Percentiles rank a stretch among this genome's conserved stretches.
Conservation (phyloP, 2,113 vertebrate species). For the Zingel zingel region DNA sequence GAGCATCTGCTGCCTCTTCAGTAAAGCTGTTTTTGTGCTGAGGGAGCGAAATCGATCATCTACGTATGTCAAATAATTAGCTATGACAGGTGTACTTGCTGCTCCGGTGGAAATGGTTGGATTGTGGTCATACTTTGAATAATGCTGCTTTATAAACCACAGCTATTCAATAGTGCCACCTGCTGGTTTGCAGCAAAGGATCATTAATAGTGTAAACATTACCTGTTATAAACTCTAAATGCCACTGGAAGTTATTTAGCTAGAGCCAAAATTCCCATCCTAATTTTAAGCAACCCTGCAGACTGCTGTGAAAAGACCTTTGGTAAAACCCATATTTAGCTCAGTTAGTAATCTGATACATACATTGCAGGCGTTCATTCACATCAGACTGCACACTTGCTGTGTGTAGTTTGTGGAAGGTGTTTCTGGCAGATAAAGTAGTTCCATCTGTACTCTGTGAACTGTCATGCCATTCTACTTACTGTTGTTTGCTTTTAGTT, state of each 20-base stretch:
- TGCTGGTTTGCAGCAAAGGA: slow-evolving; percentile 52
- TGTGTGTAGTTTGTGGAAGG: slow-evolving; percentile 50
- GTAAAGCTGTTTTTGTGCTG: slow-evolving; percentile 43
- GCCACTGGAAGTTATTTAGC: not conserved
- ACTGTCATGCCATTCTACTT: slow-evolving; percentile 14
- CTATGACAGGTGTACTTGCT: slow-evolving; percentile 35
- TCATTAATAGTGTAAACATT: not conserved
- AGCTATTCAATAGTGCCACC: slow-evolving; percentile 79
- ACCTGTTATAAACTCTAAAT: not conserved
- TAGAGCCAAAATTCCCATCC: slow-evolving; percentile 8
- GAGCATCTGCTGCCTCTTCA: slow-evolving; percentile 33
- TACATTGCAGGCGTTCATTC: slow-evolving; percentile 32
- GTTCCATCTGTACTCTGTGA: slow-evolving; percentile 20
- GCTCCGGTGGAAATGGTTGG: slow-evolving; percentile 41
- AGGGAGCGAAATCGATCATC: slow-evolving; percentile 55
- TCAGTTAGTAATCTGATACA: slow-evolving; percentile 26
- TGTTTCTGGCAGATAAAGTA: slow-evolving; percentile 50
- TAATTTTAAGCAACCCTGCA: slow-evolving; percentile 18
- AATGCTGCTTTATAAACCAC: not conserved
- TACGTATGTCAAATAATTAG: slow-evolving; percentile 44
- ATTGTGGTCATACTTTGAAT: slow-evolving; percentile 41
- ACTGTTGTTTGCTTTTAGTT: slow-evolving; percentile 14
- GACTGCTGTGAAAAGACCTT: slow-evolving; percentile 11
- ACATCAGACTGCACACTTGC: slow-evolving; percentile 20
- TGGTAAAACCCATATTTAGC: slow-evolving; percentile 20